Base-by-base conservation (phyloP, 2,888 invertebrate genomes). In the Parascotia fuliginaria region DNA sequence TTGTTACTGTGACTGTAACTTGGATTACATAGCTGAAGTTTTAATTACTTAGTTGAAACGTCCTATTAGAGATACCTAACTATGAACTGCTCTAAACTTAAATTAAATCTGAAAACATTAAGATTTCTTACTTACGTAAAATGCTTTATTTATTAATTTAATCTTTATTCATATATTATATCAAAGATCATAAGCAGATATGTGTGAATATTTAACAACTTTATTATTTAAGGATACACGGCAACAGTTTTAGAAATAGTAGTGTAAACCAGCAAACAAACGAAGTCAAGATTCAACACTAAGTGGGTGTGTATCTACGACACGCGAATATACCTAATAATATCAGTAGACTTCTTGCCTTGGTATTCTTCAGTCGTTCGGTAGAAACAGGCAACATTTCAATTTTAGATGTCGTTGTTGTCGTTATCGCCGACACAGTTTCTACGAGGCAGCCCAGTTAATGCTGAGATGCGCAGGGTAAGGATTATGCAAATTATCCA, bases 191-290 rank as follows among this genome's bases (percentile, higher is more conserved):
- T n/a, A n/a, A n/a, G n/a, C n/a, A n/a, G n/a, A n/a, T n/a, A n/a
- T n/a, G n/a, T n/a, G n/a, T n/a, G n/a, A n/a, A n/a, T n/a, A n/a
- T n/a, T n/a, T n/a, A n/a, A n/a, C n/a, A n/a, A n/a, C n/a, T n/a
- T n/a, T n/a, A n/a, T n/a, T n/a, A n/a, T n/a, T n/a, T n/a, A n/a
- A n/a, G n/a, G n/a, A n/a, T n/a, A n/a, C n/a, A n/a, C n/a, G n/a
- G n/a, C n/a, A n/a, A n/a, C n/a, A n/a, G n/a, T n/a, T n/a, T n/a
- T n/a, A n/a, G n/a, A 13, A 9, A 39, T 27, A 9, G 22, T 42
- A 15, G n/a, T n/a, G n/a, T 16, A 45, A 40, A 50, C 61, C 22
- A 57, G 53, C 51, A 62, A 44, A 46, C 36, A 38, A 54, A 46
- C 41, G 32, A n/a, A n/a, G 24, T 2, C n/a, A 12, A 33, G 47